Evolutionary conservation across 2,888 invertebrate genomes (phyloP).

Genomic region (Formica aserva): DNA sequence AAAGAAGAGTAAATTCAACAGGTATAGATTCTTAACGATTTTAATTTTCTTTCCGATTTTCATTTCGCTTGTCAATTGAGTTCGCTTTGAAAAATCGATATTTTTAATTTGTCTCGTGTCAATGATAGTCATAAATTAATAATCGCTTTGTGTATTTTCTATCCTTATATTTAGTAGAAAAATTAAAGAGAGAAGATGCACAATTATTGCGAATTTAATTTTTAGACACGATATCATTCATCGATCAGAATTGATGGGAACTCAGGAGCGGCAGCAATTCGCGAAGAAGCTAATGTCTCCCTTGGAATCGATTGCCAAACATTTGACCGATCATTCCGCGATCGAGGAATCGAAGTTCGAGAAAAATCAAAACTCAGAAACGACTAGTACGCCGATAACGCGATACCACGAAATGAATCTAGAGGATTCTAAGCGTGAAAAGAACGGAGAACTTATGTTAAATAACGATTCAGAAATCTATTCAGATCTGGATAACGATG

Average conservation of each 20-base stretch:
- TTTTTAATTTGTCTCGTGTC: background rate
- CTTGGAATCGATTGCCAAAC: slow-evolving; percentile 80
- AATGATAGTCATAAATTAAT: background rate
- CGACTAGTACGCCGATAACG: slow-evolving; percentile 52
- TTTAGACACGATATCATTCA: slow-evolving; percentile 79
- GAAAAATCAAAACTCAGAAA: slow-evolving; percentile 56
- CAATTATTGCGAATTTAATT: slow-evolving; percentile 22
- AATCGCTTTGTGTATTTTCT: background rate
- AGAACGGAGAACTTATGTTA: background rate
- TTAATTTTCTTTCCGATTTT: background rate
- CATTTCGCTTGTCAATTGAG: background rate
- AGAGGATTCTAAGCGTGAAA: slow-evolving; percentile 52
- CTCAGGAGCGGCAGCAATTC: slow-evolving; percentile 75
- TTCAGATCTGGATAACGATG: background rate
- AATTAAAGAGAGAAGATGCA: background rate
- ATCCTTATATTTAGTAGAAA: background rate
- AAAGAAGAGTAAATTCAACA: slow-evolving; percentile 83
- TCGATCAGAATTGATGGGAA: slow-evolving; percentile 73
- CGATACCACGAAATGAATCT: slow-evolving; percentile 74
- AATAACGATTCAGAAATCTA: slow-evolving; percentile 19
- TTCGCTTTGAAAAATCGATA: background rate
- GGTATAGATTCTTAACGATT: slow-evolving; percentile 69
- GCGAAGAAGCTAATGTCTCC: slow-evolving; percentile 78
- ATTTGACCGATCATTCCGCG: slow-evolving; percentile 78
- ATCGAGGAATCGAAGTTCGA: slow-evolving; percentile 73